Evolutionary conservation across 2,113 vertebrate species (phyloP).

Genomic region (Tachysurus vachellii): DNA sequence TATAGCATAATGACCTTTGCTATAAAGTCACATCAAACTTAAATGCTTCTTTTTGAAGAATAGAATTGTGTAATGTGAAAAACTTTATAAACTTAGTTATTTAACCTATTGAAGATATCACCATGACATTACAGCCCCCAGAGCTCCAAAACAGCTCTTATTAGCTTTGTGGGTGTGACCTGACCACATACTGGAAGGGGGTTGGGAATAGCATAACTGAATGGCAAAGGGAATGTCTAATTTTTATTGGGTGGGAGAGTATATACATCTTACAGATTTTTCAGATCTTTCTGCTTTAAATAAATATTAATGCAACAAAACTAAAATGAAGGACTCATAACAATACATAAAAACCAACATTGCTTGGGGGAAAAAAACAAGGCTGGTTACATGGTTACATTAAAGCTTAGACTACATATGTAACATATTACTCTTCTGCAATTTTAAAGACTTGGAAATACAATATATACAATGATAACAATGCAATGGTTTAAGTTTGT

Average conservation of each 20-base stretch:
- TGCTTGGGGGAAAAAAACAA: background rate
- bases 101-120: conserved; percentile 19
- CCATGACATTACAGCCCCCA: conserved; percentile 42
- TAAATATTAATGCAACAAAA: conserved; percentile 1
- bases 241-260: conserved; percentile 32
- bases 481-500: background rate
- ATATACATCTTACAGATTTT: background rate
- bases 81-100: background rate
- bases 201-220: conserved; percentile 35
- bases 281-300: background rate
- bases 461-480: background rate
- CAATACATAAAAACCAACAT: background rate
- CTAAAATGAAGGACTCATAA: background rate
- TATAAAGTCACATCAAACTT: background rate
- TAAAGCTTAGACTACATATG: background rate
- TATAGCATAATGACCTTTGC: background rate
- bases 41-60: background rate
- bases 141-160: conserved; percentile 18
- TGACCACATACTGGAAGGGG: conserved; percentile 51
- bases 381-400: background rate
- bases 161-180: conserved; percentile 46
- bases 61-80: background rate
- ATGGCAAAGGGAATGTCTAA: conserved; percentile 30
- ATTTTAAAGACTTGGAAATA: background rate
- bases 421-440: background rate